These are phyloP conservation scores for Oncorhynchus nerka DNA, from an alignment of 2,113 vertebrate genomes.

Conservation along the genomic window DNA sequence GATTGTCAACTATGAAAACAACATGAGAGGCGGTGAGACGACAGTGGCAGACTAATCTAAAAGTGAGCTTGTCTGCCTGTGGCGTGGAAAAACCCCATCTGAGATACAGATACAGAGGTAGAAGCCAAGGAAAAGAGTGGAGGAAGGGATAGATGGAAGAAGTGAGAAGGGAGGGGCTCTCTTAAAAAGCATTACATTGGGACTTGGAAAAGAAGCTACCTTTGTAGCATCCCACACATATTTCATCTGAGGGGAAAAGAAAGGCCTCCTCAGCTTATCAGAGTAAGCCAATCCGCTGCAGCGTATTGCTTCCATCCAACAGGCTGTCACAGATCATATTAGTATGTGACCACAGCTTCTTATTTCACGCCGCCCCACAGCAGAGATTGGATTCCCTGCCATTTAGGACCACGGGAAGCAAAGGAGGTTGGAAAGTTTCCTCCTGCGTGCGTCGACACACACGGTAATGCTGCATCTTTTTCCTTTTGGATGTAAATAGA, in stretches of 20 bases:
- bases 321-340: slow-evolving; percentile 1
- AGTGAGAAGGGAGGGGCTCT: no score
- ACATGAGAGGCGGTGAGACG: background rate
- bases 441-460: no score
- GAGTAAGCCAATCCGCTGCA: background rate
- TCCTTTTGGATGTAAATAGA: no score
- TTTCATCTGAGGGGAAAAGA: background rate
- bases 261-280: background rate
- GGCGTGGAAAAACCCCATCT: background rate
- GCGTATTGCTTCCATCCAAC: background rate
- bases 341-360: background rate
- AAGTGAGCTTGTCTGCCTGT: background rate
- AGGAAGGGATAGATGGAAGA: background rate
- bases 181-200: no score
- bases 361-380: background rate
- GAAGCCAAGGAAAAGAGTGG: background rate
- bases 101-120: background rate
- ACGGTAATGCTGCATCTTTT: no score
- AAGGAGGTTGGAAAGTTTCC: no score
- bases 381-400: background rate
- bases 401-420: slow-evolving; percentile 1
- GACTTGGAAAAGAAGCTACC: background rate
- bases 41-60: background rate
- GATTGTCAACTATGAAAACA: background rate
- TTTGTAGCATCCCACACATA: background rate